Evolutionary conservation across 37 sponge, comb jelly and placozoan genomes (phyloP).

Genomic region (Halisarca cf. caerulea): DNA sequence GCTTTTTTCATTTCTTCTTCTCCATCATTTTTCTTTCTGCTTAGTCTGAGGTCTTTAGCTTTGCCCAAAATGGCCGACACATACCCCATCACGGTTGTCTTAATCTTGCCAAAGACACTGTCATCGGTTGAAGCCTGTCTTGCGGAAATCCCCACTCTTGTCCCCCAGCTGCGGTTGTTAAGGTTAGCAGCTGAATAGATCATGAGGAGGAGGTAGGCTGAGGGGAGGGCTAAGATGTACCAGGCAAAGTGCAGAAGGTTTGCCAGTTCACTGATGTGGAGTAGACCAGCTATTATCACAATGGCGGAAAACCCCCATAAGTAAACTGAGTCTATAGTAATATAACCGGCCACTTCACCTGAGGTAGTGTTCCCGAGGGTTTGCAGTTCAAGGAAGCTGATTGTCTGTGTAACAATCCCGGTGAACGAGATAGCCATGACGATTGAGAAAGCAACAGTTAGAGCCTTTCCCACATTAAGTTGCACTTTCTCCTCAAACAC

Average conservation of each 20-base stretch:
- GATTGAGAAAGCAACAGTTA: constrained; percentile 36
- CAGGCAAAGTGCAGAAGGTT: constrained; percentile 72
- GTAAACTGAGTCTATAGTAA: constrained; percentile 42
- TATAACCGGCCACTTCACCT: background rate
- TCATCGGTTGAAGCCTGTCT: background rate
- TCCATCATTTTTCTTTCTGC: too few relatives aligned
- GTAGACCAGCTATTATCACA: constrained; percentile 58
- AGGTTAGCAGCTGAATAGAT: constrained; percentile 90
- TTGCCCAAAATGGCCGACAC: too few relatives aligned
- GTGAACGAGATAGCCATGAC: constrained; percentile 43
- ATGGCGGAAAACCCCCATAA: constrained; percentile 40
- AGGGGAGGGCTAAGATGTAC: constrained; percentile 84
- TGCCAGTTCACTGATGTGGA: constrained; percentile 61
- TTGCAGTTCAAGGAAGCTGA: background rate
- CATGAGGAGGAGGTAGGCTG: constrained; percentile 83
- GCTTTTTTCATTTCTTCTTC: background rate
- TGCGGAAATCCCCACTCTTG: constrained; percentile 53
- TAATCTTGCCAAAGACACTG: background rate
- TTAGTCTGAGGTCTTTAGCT: too few relatives aligned
- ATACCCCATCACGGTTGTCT: background rate
- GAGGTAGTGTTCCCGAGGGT: background rate
- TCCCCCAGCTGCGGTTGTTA: constrained; percentile 84
- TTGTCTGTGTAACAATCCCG: constrained; percentile 30
- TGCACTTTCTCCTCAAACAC: constrained; percentile 24
- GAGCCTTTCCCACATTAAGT: constrained; percentile 27